These are phyloP conservation scores for Drosophila ambigua DNA, from an alignment of 1,140 invertebrate species.

Conservation along the genomic window DNA sequence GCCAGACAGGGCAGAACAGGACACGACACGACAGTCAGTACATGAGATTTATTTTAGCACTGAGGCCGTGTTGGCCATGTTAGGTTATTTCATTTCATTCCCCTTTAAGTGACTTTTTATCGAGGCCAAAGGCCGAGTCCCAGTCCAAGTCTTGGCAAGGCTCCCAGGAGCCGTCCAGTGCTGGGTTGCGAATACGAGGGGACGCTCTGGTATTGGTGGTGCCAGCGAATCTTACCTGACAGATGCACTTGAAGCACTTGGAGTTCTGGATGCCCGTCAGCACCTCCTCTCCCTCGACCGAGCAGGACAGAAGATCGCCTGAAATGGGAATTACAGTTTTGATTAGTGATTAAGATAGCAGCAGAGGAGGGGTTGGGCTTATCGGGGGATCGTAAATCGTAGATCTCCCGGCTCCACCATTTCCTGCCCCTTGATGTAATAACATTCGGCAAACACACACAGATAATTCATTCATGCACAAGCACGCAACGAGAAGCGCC, in stretches of 20 bases:
- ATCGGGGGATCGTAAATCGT: slow-evolving; percentile 23
- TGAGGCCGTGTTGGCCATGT: slow-evolving; percentile 27
- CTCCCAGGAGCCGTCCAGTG: slow-evolving; percentile 42
- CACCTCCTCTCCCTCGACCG: slow-evolving; percentile 78
- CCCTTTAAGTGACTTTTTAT: slow-evolving; percentile 42
- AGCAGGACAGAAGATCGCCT: slow-evolving; percentile 74
- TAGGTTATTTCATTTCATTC: slow-evolving; percentile 61
- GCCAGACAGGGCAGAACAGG: slow-evolving; percentile 7
- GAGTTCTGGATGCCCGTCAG: slow-evolving; percentile 58
- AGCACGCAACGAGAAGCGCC: slow-evolving; percentile 42
- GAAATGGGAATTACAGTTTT: slow-evolving; percentile 18
- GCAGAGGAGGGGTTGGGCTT: slow-evolving; percentile 1
- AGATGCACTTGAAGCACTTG: slow-evolving; percentile 78
- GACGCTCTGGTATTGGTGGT: not conserved
- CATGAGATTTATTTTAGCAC: slow-evolving; percentile 64
- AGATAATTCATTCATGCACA: slow-evolving; percentile 73
- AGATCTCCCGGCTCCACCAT: slow-evolving; percentile 19
- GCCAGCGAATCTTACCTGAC: slow-evolving; percentile 60
- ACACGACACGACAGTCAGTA: slow-evolving; percentile 7
- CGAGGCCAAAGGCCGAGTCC: slow-evolving; percentile 52
- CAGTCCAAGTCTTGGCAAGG: slow-evolving; percentile 57
- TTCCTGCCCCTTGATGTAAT: slow-evolving; percentile 53
- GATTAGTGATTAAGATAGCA: slow-evolving; percentile 20
- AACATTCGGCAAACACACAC: slow-evolving; percentile 63
- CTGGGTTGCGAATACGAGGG: not conserved